Evolutionary conservation across 2,888 invertebrate genomes (phyloP).

Genomic region (Drosophila incognita): DNA sequence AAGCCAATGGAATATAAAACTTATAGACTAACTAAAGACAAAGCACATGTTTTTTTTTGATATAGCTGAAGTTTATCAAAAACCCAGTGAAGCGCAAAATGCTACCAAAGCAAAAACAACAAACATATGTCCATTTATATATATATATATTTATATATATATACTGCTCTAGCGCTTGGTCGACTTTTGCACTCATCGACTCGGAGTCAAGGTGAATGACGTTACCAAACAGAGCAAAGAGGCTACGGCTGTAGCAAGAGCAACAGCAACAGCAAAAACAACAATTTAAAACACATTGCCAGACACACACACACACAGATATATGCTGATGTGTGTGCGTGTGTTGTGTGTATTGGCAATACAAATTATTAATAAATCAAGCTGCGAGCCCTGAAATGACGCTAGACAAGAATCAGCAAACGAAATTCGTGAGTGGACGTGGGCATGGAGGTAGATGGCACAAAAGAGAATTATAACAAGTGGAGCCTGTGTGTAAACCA

Average conservation of each 20-base stretch:
- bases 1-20: neutral
- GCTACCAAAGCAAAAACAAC: slow-evolving; percentile 11
- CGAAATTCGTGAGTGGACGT: slow-evolving; percentile 15
- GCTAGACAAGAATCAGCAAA: slow-evolving; percentile 10
- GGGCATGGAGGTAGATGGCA: neutral
- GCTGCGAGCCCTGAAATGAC: slow-evolving; percentile 53
- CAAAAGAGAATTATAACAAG: slow-evolving; percentile 1
- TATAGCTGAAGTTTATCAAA: slow-evolving; percentile 27
- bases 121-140: neutral
- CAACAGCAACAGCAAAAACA: slow-evolving; percentile 47
- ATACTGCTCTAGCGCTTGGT: slow-evolving; percentile 34
- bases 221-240: slow-evolving; percentile 63
- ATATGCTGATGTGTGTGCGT: slow-evolving; percentile 3
- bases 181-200: slow-evolving; percentile 67
- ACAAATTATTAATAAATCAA: slow-evolving; percentile 75
- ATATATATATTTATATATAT: slow-evolving; percentile 18
- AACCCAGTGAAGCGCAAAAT: slow-evolving; percentile 36
- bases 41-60: slow-evolving; percentile 21
- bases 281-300: slow-evolving; percentile 20
- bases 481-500: neutral
- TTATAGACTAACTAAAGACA: slow-evolving; percentile 6
- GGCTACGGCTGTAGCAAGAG: slow-evolving; percentile 21
- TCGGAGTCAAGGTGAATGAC: slow-evolving; percentile 74
- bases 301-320: slow-evolving; percentile 13
- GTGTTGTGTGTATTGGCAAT: slow-evolving; percentile 35